Conservation (phyloP, 2,113 vertebrate species). For the Narcine bancroftii region DNA sequence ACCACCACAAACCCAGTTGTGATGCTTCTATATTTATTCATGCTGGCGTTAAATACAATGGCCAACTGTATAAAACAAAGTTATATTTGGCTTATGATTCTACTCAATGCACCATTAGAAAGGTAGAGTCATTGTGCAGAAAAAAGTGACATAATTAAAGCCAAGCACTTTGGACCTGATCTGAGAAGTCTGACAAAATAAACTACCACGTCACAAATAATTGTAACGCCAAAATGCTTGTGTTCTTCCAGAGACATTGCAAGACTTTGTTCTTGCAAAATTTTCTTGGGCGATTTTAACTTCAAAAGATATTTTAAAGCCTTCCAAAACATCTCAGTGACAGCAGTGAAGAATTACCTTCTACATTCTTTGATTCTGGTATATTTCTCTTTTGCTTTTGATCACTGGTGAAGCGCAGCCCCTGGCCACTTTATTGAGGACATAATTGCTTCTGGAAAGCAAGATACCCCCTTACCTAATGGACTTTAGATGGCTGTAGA, state of each 20-base stretch:
- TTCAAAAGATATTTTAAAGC: constrained; percentile 14
- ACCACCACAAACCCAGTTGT: too few species aligned
- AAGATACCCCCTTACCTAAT: background rate
- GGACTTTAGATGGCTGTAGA: background rate
- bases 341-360: background rate
- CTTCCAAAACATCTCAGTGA: background rate
- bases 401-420: background rate
- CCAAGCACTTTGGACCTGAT: background rate
- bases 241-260: background rate
- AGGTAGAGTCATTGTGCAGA: background rate
- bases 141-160: background rate
- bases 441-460: background rate
- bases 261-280: background rate
- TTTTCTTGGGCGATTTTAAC: background rate
- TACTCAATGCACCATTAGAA: background rate
- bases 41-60: background rate
- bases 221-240: background rate
- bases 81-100: background rate
- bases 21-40: background rate
- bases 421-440: background rate
- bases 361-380: background rate
- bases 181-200: background rate
- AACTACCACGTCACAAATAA: background rate
- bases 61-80: background rate
- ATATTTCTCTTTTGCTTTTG: background rate